phyloP scores from a whole-genome alignment of 64 coral and sea anemone genomes.

The Acropora tenuis region DNA sequence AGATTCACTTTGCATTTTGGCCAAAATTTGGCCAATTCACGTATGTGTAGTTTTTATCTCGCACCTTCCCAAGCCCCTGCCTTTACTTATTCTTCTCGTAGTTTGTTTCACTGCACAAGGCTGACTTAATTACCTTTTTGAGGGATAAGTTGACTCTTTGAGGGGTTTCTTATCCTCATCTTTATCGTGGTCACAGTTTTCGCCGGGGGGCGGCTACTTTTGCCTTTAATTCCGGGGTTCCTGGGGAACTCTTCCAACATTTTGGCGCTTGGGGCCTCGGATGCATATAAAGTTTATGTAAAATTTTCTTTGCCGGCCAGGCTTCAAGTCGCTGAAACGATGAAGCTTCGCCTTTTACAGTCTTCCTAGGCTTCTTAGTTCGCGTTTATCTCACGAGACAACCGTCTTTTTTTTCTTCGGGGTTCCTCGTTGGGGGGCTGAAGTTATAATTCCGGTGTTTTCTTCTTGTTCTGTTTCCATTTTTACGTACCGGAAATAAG shows the following conservation, averaged over 20 bases:
- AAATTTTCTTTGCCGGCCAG: conserved; percentile 31
- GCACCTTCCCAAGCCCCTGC: too few species aligned
- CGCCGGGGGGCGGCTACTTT: too few species aligned
- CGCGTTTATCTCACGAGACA: background rate
- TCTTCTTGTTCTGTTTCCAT: background rate
- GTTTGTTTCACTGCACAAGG: too few species aligned
- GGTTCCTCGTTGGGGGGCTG: background rate
- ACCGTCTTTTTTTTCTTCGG: background rate
- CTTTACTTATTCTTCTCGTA: too few species aligned
- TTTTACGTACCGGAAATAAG: background rate
- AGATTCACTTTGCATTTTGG: too few species aligned
- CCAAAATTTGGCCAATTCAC: too few species aligned
- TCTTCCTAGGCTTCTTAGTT: background rate
- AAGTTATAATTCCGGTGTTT: background rate
- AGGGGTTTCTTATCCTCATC: too few species aligned
- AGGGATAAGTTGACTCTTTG: too few species aligned
- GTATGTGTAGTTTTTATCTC: too few species aligned
- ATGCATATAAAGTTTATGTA: conserved; percentile 23
- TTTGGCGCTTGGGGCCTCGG: conserved; percentile 43
- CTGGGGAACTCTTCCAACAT: conserved; percentile 12
- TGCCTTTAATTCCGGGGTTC: background rate
- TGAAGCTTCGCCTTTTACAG: conserved; percentile 9
- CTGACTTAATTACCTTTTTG: too few species aligned
- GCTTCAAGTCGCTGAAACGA: conserved; percentile 15
- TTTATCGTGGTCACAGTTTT: too few species aligned